Percentiles rank a stretch among this genome's conserved stretches.
Conservation (phyloP, 2,113 vertebrate species). For the Globicephala melas region DNA sequence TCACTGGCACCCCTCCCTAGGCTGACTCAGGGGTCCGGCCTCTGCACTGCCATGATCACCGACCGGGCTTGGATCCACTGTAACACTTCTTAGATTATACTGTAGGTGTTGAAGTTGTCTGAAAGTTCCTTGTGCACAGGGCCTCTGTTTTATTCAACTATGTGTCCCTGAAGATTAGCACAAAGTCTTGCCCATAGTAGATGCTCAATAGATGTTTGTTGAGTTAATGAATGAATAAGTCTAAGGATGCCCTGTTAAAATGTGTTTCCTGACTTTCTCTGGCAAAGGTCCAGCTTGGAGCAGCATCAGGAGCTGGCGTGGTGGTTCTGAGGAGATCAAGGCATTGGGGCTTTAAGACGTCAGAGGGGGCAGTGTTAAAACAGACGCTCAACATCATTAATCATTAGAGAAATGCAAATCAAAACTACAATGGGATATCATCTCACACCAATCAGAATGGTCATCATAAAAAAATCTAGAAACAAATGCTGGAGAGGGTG, state of each 20-base stretch:
- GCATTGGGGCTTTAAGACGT: background rate
- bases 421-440: no score
- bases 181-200: background rate
- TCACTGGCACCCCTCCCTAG: background rate
- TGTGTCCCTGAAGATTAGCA: background rate
- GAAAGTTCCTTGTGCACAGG: background rate
- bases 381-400: background rate
- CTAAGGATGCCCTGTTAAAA: background rate
- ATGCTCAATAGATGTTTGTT: background rate
- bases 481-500: no score
- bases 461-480: no score
- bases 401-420: no score
- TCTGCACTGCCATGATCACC: background rate
- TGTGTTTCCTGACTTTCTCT: background rate
- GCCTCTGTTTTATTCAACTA: background rate
- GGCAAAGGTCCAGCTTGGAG: background rate
- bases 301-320: background rate
- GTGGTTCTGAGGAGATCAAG: background rate
- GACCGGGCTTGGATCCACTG: background rate
- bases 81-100: background rate
- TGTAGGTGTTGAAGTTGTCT: background rate
- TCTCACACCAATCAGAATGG: no score
- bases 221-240: background rate
- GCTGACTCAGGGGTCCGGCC: background rate
- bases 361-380: background rate